A percentile compares a stretch with the other conserved stretches of the same genome.
Conservation (phyloP, 2,113 vertebrate species). For the Campylorhamphus procurvoides region DNA sequence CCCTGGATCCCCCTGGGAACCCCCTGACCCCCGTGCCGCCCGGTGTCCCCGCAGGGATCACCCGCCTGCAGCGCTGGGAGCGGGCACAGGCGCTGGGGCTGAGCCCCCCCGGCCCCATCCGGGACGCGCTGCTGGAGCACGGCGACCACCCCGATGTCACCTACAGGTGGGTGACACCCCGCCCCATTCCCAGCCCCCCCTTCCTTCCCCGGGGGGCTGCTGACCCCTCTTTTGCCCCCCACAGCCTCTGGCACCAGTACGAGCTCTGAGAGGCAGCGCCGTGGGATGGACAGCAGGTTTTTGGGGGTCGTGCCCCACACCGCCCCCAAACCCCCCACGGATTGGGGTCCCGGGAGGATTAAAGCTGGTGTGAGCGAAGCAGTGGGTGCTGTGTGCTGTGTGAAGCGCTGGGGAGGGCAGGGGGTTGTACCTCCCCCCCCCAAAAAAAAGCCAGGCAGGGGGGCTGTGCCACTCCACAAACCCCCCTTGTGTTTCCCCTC, state of each 20-base stretch:
- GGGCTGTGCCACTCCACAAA: neutral
- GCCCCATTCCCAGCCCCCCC: neutral
- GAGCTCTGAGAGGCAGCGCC: neutral
- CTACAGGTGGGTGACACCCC: neutral
- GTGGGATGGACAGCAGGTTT: neutral
- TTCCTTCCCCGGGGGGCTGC: neutral
- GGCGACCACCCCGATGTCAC: neutral
- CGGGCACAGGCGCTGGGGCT: neutral
- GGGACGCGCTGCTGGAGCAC: neutral
- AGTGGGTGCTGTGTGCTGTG: neutral
- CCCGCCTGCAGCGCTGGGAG: conserved; percentile 11
- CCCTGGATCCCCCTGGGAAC: neutral
- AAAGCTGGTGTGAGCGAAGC: neutral
- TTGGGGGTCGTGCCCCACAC: neutral
- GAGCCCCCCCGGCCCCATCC: neutral
- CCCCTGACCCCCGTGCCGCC: neutral
- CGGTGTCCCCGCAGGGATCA: neutral
- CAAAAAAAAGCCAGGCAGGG: no score
- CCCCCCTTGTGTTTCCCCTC: neutral
- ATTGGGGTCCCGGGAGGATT: neutral
- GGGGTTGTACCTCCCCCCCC: no score
- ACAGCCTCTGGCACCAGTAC: conserved; percentile 56
- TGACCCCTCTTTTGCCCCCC: neutral
- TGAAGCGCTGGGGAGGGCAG: neutral
- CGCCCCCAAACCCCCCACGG: neutral